Base-by-base conservation (phyloP, 2,888 invertebrate genomes). In the Molorchus minor region DNA sequence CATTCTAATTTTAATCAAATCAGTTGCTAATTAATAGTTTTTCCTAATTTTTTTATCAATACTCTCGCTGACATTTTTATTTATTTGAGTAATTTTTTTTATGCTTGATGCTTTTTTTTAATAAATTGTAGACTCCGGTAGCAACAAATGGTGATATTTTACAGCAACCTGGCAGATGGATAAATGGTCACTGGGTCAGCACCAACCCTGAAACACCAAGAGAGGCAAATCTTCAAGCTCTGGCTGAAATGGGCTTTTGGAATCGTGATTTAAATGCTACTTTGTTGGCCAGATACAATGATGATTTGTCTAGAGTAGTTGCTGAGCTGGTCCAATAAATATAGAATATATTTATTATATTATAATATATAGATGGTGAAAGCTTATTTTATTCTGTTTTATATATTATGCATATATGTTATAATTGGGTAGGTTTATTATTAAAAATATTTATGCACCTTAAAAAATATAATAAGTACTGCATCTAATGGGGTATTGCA, bases 171-270 rank as follows among this genome's bases (percentile, higher is more conserved):
- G 79, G 77, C 2, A 65, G 64, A 44, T 79, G 79, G 78, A 70
- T 74, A 20, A 77, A 78, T 53, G 77, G 78, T 4, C 77, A 77
- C 53, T 79, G 79, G 77, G 71, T 77, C 7, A 66, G 71, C 20
- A 71, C 68, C 41, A 69, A 68, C 56, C 69, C 72, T 2, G 70
- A 75, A 54, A 71, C 76, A 2, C 71, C 71, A 3, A 71, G 78
- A 10, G 80, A 79, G 58, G 75, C 69, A 13, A 77, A 75, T 53
- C 69, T 81, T 35, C 67, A 73, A 35, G 71, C 74, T n/a, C 69
- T 82, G 33, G 68, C 74, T 2, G 82, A 82, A 59, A 82, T 82
- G 82, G 82, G 82, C 12, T 82, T 82, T 64, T 72, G 70, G 66
- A 76, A 82, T 62, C 68, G 76, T 44, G 78, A 79, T 61, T 65